Percentiles rank a stretch among this genome's conserved stretches.
phyloP scores from a whole-genome alignment of 1,140 invertebrate genomes.

The Leptinotarsa defecta region DNA sequence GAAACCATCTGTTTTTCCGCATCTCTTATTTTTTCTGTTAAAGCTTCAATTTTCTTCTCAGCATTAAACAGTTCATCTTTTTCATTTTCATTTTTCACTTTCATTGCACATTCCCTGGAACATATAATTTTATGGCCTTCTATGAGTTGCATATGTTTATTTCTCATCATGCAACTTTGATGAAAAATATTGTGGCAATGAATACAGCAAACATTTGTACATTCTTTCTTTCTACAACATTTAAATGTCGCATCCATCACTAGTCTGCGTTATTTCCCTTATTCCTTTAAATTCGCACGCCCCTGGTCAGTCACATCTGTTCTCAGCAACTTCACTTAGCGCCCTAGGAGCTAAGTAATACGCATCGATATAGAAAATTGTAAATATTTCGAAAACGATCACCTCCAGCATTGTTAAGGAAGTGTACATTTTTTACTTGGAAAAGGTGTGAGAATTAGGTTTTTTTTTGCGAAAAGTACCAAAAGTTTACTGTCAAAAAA shows the following conservation, averaged over 20 bases:
- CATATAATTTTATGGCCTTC: constrained; percentile 9
- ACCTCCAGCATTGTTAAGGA: too few species aligned
- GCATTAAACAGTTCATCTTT: background rate
- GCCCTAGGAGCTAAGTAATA: too few species aligned
- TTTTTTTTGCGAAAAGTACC: too few species aligned
- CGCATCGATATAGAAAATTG: too few species aligned
- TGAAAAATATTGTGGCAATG: background rate
- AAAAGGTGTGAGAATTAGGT: too few species aligned
- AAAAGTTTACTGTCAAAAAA: too few species aligned
- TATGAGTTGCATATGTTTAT: background rate
- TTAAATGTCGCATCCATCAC: constrained; percentile 7
- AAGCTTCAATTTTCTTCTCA: background rate
- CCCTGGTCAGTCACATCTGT: too few species aligned
- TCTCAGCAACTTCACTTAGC: too few species aligned
- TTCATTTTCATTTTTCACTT: background rate
- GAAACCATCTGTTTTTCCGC: background rate
- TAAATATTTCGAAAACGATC: too few species aligned
- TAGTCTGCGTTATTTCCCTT: background rate
- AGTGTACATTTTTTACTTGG: too few species aligned
- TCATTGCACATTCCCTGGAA: background rate
- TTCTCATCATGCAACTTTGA: constrained; percentile 7
- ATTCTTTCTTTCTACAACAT: constrained; percentile 5
- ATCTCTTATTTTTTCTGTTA: background rate
- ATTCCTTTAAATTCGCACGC: too few species aligned
- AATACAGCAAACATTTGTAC: constrained; percentile 6